Conservation (phyloP, 2,113 vertebrate genomes). For the Phainopepla nitens region DNA sequence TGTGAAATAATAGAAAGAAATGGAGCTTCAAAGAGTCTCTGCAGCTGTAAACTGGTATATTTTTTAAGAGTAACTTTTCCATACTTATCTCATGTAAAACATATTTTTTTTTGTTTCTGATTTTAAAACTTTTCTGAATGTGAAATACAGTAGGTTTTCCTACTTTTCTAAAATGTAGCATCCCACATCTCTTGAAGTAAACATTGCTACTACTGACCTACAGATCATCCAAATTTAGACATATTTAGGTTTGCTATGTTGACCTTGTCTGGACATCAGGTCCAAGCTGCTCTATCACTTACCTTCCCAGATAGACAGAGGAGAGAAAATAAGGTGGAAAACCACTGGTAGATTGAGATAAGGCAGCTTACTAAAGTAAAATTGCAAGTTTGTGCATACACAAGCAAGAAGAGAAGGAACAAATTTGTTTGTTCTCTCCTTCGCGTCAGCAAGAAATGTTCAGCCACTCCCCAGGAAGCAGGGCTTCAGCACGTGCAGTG, state of each 20-base stretch:
- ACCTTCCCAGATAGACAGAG: background rate
- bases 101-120: background rate
- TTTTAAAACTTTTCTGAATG: background rate
- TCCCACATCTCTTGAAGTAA: background rate
- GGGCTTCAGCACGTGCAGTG: accelerated
- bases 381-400: background rate
- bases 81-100: background rate
- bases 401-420: background rate
- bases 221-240: background rate
- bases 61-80: background rate
- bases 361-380: background rate
- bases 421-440: background rate
- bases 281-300: background rate
- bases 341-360: accelerated
- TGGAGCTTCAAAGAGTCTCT: background rate
- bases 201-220: background rate
- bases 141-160: background rate
- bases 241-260: background rate
- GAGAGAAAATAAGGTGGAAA: background rate
- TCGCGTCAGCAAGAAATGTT: background rate
- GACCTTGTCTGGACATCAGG: background rate
- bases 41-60: background rate
- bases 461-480: background rate
- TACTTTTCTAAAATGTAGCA: background rate
- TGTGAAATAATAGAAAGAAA: background rate